These are phyloP conservation scores for Enhydra lutris DNA, from an alignment of 2,113 vertebrate genomes.

Conservation along the genomic window DNA sequence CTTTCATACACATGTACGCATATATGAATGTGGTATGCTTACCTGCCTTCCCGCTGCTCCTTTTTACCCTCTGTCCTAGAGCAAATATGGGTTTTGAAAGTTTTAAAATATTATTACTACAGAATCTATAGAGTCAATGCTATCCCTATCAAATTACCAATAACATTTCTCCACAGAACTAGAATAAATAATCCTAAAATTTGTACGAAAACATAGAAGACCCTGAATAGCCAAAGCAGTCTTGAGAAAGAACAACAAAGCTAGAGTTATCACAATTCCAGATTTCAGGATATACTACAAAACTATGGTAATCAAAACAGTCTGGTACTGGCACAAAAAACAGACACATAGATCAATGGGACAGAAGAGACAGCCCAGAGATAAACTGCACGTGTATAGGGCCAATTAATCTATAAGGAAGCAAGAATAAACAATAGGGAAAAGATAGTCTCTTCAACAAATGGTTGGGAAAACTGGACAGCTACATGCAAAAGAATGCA, in stretches of 20 bases:
- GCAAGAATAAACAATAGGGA: not conserved
- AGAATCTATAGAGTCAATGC: not conserved
- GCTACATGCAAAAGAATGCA: not conserved
- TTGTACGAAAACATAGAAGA: not conserved
- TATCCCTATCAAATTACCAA: not conserved
- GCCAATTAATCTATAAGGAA: not conserved
- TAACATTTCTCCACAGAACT: not conserved
- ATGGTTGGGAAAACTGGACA: not conserved
- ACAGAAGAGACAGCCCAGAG: not conserved
- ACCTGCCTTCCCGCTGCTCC: not conserved
- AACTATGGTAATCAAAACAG: not conserved
- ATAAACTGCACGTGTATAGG: not conserved
- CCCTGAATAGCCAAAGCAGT: not conserved
- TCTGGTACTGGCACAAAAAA: not conserved
- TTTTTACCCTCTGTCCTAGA: not conserved
- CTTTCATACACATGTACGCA: not conserved
- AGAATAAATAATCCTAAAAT: not conserved
- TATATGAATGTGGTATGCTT: not conserved
- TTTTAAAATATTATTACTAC: not conserved
- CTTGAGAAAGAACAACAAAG: not conserved
- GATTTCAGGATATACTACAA: not conserved
- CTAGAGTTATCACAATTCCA: not conserved
- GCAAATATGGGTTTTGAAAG: not conserved
- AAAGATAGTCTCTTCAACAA: not conserved
- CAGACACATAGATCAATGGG: not conserved